Percentiles rank a stretch among this genome's conserved stretches.
These are phyloP conservation scores for Trachurus trachurus DNA, from an alignment of 2,797 vertebrate genomes.

Conservation along the genomic window DNA sequence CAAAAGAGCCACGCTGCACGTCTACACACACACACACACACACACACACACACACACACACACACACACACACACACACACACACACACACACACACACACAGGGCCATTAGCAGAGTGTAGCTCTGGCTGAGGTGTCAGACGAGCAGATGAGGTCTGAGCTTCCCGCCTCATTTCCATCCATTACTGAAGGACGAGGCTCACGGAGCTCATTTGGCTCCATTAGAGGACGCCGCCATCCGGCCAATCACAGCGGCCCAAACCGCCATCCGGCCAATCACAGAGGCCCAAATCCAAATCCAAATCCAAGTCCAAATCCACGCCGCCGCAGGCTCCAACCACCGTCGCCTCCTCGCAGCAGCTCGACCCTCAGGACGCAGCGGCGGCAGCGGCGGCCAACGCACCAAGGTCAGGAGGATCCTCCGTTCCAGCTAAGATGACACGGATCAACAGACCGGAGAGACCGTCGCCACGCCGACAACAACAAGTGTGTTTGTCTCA, in stretches of 20 bases:
- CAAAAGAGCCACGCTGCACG: conserved; percentile 15
- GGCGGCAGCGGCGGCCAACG: no score
- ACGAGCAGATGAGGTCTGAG: conserved; percentile 52
- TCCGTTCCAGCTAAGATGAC: no score
- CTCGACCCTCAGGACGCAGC: no score
- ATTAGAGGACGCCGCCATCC: conserved; percentile 32
- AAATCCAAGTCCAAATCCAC: no score
- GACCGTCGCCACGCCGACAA: no score
- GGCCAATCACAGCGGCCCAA: conserved; percentile 32
- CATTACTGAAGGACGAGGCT: conserved; percentile 41
- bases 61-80: conserved; percentile 21
- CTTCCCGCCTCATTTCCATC: conserved; percentile 59
- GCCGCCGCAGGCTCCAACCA: background rate
- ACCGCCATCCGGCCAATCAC: conserved; percentile 31
- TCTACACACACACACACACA: conserved; percentile 24
- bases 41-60: conserved; percentile 15
- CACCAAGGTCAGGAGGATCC: no score
- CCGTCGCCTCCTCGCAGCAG: no score
- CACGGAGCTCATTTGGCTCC: conserved; percentile 49
- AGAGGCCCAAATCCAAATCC: background rate
- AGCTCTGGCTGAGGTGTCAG: conserved; percentile 47
- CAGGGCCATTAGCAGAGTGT: conserved; percentile 35
- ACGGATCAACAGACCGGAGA: no score
- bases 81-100: conserved; percentile 26
- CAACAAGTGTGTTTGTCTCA: no score